Percentiles rank a stretch among this genome's conserved stretches.
phyloP scores from a whole-genome alignment of 2,797 vertebrate species.

The Arctocebus calabarensis region DNA sequence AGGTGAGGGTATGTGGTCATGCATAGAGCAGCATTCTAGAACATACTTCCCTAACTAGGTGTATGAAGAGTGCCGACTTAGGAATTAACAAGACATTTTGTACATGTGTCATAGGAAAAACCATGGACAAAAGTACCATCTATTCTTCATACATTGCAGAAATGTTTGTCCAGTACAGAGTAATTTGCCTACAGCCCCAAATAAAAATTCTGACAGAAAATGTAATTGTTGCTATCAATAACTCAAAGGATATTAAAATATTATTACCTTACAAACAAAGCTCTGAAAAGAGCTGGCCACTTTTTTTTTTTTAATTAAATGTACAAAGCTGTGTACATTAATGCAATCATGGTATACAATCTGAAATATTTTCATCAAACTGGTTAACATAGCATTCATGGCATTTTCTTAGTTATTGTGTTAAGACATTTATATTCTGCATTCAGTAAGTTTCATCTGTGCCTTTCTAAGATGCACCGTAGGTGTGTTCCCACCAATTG shows the following conservation, averaged over 20 bases:
- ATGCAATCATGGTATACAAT: no score
- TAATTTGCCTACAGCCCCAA: conserved; percentile 36
- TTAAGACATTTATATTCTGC: no score
- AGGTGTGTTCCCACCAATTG: no score
- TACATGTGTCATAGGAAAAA: background rate
- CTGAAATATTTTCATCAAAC: no score
- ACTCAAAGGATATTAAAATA: conserved; percentile 7
- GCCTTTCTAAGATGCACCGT: no score
- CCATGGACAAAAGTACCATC: background rate
- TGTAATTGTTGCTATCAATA: background rate
- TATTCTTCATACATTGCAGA: conserved; percentile 32
- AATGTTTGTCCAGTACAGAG: background rate
- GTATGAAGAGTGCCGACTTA: background rate
- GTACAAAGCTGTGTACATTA: no score
- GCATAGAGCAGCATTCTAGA: background rate
- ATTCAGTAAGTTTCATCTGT: no score
- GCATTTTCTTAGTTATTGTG: no score
- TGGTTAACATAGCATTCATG: no score
- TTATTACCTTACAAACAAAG: conserved; percentile 16
- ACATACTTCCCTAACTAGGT: background rate
- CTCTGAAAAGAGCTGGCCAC: background rate
- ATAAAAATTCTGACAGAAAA: conserved; percentile 7
- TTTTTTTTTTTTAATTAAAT: background rate
- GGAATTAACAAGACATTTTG: background rate
- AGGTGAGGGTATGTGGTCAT: background rate